phyloP scores from a whole-genome alignment of 2,888 invertebrate species.

The Tholera decimalis region DNA sequence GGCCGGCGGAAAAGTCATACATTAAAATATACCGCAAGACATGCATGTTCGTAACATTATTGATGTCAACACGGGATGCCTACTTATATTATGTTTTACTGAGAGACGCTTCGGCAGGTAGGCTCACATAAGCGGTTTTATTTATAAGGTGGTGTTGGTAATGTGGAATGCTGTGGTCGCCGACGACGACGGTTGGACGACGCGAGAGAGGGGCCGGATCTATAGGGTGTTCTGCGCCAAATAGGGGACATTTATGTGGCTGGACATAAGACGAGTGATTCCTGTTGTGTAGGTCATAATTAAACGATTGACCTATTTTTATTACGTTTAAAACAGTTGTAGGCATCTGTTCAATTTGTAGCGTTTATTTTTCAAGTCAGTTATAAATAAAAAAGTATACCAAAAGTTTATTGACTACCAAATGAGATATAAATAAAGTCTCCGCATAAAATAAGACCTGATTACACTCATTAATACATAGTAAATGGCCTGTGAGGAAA shows the following conservation, averaged over 20 bases:
- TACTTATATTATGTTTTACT: constrained; percentile 74
- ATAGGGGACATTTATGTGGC: constrained; percentile 44
- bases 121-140: constrained; percentile 84
- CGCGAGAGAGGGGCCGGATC: constrained; percentile 71
- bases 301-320: neutral
- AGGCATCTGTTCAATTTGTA: neutral
- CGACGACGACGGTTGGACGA: constrained; percentile 75
- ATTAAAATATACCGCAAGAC: constrained; percentile 55
- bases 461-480: constrained; percentile 31
- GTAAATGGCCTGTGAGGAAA: constrained; percentile 29
- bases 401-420: constrained; percentile 42
- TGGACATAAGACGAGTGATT: constrained; percentile 5
- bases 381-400: constrained; percentile 13
- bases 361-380: neutral
- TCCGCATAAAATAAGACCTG: constrained; percentile 32
- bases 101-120: constrained; percentile 83
- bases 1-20: constrained; percentile 38
- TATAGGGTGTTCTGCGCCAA: constrained; percentile 76
- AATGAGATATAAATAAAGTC: constrained; percentile 13
- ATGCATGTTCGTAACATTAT: constrained; percentile 50
- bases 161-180: constrained; percentile 86
- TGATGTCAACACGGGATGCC: constrained; percentile 84
- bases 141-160: constrained; percentile 87
- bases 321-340: neutral
- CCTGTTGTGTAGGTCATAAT: neutral